Evolutionary conservation across 1,140 invertebrate species (phyloP), one percentile per base, ranked within the genome.

Genomic region (Drosophila micromelanica): DNA sequence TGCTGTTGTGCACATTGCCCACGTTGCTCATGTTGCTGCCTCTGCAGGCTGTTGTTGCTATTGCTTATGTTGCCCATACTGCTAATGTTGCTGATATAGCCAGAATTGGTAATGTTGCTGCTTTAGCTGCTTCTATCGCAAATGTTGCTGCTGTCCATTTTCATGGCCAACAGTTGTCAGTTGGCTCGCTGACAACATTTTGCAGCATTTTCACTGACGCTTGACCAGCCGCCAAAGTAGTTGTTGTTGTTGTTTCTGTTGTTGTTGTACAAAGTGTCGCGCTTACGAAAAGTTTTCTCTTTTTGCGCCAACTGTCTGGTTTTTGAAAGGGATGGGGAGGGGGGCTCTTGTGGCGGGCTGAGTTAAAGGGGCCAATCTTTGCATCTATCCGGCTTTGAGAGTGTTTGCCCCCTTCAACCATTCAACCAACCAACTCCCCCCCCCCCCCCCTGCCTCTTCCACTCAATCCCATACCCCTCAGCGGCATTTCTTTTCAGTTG

Each of bases 401-500:
- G 32, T 40, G 20, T 42, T 27, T 15, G 42, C 5, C 42, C 42
- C 15, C 15, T 52, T 5, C 30, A 17, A 11, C 46, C 43, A 45
- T 27, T 11, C 13, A 6, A 7, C 30, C 7, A 4, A 0, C 0
- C 17, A 20, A 35, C 23, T 12, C 23, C 12, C 40, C 42, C 9
- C 12, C 37, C 11, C 9, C 8, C 13, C 15, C 17, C 17, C 17
- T n/a, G n/a, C n/a, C n/a, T n/a, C n/a, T n/a, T n/a, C n/a, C n/a
- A n/a, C n/a, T n/a, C n/a, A n/a, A n/a, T 55, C 11, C 15, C 49
- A 20, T 20, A 20, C 51, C 85, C 54, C 54, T 72, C 75, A 65
- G 74, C 63, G 71, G 71, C 68, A 81, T 86, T 86, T 81, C 78
- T 87, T 87, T 86, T 76, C 71, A 78, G 75, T 87, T 85, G 81